Conservation (phyloP, 2,797 vertebrate genomes). For the Gobionotothen gibberifrons region DNA sequence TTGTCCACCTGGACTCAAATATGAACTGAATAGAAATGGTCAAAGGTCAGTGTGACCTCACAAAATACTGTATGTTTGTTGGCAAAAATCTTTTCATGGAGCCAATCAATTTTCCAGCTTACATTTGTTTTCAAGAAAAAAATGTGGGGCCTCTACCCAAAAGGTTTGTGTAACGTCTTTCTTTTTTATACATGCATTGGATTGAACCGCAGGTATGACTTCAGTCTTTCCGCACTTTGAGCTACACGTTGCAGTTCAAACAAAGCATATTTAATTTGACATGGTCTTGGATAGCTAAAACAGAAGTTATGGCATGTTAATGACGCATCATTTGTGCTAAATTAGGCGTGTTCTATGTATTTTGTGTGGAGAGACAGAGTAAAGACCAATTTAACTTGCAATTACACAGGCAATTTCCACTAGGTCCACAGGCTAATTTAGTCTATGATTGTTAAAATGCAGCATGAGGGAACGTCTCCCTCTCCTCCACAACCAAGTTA, state of each 20-base stretch:
- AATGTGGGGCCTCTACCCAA: background rate
- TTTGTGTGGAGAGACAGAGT: conserved; percentile 51
- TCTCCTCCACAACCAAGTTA: conserved; percentile 57
- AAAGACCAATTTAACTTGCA: conserved; percentile 70
- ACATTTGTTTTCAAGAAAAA: background rate
- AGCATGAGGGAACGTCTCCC: conserved; percentile 61
- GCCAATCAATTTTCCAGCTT: background rate
- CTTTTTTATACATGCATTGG: background rate
- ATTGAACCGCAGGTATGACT: conserved; percentile 9
- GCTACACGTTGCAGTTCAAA: conserved; percentile 32
- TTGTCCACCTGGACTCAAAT: too few relatives aligned
- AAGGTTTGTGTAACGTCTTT: background rate
- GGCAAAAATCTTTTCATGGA: too few relatives aligned
- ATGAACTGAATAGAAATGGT: too few relatives aligned
- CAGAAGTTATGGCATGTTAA: conserved; percentile 61
- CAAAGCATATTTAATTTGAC: conserved; percentile 35
- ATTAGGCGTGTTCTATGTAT: conserved; percentile 65
- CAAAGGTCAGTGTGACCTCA: too few relatives aligned
- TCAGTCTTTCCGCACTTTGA: conserved; percentile 21
- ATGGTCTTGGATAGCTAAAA: conserved; percentile 36
- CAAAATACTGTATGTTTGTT: too few relatives aligned
- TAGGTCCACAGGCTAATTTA: conserved; percentile 56
- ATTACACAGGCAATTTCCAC: conserved; percentile 72
- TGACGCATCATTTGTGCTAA: conserved; percentile 58
- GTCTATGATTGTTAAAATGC: conserved; percentile 58